Evolutionary conservation across 2,888 invertebrate species (phyloP).

Genomic region (Atethmia centrago): DNA sequence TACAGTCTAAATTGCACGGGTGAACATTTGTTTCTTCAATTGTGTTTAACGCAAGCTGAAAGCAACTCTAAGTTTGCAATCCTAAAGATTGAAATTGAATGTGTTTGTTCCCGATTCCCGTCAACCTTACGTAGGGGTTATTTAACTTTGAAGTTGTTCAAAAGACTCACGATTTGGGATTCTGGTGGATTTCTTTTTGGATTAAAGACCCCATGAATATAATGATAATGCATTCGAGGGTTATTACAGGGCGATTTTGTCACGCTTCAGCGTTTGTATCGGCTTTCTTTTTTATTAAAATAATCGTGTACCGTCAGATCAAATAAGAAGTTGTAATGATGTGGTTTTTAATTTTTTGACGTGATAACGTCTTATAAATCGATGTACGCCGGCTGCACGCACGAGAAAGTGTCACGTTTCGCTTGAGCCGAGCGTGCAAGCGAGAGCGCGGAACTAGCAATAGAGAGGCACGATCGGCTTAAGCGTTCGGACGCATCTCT

Average conservation of each 20-base stretch:
- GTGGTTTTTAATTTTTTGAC: conserved; percentile 11
- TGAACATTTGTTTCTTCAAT: conserved; percentile 87
- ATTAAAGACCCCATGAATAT: conserved; percentile 90
- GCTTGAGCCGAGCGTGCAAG: too few species aligned
- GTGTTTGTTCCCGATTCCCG: conserved; percentile 60
- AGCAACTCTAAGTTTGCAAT: conserved; percentile 70
- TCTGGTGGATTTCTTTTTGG: conserved; percentile 90
- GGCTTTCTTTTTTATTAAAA: conserved; percentile 70
- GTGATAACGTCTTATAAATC: too few species aligned
- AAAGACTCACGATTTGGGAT: conserved; percentile 89
- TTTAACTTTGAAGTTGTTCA: conserved; percentile 90
- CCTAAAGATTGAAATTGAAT: conserved; percentile 73
- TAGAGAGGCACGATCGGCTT: too few species aligned
- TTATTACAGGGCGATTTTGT: conserved; percentile 82
- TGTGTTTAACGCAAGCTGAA: conserved; percentile 67
- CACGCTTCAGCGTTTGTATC: conserved; percentile 77
- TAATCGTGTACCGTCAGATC: conserved; percentile 43
- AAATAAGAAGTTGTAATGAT: conserved; percentile 29
- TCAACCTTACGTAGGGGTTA: conserved; percentile 80
- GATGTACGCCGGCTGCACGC: too few species aligned
- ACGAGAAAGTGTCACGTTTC: too few species aligned
- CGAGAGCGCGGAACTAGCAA: too few species aligned
- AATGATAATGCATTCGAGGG: conserved; percentile 87
- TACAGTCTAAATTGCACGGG: conserved; percentile 90
- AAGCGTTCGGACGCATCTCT: too few species aligned